A percentile compares a stretch with the other conserved stretches of the same genome.
Evolutionary conservation across 2,113 vertebrate species (phyloP).

Genomic region (Anguilla rostrata): DNA sequence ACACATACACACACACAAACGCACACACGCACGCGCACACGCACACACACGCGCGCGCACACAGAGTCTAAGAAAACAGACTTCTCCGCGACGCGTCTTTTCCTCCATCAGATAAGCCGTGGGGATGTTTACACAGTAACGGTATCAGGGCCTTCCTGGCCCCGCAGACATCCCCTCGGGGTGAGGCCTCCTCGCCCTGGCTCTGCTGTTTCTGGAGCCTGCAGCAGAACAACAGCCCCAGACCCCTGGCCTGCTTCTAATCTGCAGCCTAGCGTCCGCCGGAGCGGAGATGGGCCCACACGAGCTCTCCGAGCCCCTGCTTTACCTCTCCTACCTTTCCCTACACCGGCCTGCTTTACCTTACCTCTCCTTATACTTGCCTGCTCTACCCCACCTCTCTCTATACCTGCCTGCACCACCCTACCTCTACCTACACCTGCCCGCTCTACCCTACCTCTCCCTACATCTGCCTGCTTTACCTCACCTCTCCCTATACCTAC

Average conservation of each 20-base stretch:
- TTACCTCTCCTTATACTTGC: too few relatives aligned
- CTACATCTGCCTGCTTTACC: too few relatives aligned
- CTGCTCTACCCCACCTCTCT: too few relatives aligned
- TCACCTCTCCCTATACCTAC: too few relatives aligned
- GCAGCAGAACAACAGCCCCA: constrained; percentile 8
- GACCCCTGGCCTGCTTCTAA: background rate
- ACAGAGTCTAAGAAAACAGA: constrained; percentile 39
- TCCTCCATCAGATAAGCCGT: constrained; percentile 51
- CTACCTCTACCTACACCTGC: too few relatives aligned
- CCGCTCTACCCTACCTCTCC: too few relatives aligned
- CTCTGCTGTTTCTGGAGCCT: background rate
- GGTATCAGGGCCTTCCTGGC: constrained; percentile 51
- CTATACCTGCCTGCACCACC: too few relatives aligned
- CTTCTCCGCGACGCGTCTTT: constrained; percentile 46
- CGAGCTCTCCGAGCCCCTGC: background rate
- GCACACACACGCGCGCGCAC: constrained; percentile 13
- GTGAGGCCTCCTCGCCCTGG: constrained; percentile 20
- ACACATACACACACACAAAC: constrained; percentile 33
- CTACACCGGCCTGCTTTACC: background rate
- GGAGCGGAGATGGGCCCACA: background rate
- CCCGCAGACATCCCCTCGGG: constrained; percentile 49
- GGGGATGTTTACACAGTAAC: constrained; percentile 65
- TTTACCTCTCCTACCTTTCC: background rate
- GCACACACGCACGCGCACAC: constrained; percentile 29
- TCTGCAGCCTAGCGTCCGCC: background rate